Percentiles rank a stretch among this genome's conserved stretches.
Conservation (phyloP, 2,113 vertebrate genomes). For the Galbula dea region DNA sequence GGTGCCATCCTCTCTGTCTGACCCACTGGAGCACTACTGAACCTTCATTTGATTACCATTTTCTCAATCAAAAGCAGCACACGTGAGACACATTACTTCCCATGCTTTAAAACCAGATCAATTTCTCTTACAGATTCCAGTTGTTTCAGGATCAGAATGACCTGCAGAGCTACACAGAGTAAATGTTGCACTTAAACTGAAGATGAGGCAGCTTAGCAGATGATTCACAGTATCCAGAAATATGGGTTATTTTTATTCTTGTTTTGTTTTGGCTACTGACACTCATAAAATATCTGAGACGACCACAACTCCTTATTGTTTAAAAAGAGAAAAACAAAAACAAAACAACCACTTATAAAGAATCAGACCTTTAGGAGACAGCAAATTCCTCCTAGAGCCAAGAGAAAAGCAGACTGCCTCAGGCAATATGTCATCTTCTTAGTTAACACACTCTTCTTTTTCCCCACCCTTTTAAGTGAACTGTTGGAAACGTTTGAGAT, state of each 20-base stretch:
- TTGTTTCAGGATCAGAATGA: slow-evolving; percentile 42
- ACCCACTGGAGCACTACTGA: not conserved
- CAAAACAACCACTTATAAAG: not conserved
- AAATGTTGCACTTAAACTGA: slow-evolving; percentile 12
- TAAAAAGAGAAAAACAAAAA: not conserved
- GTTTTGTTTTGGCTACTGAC: slow-evolving; percentile 32
- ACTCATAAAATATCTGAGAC: slow-evolving; percentile 4
- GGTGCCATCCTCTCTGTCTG: not conserved
- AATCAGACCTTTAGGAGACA: slow-evolving; percentile 31
- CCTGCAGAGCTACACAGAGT: slow-evolving; percentile 48
- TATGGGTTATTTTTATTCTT: not conserved
- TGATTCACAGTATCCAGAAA: slow-evolving; percentile 31
- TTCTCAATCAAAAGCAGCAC: slow-evolving; percentile 33
- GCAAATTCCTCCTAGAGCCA: slow-evolving; percentile 20
- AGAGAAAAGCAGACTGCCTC: slow-evolving; percentile 31
- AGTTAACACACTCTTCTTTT: slow-evolving; percentile 50
- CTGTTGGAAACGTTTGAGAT: slow-evolving; percentile 51
- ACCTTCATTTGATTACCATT: not conserved
- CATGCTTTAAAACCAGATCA: slow-evolving; percentile 2
- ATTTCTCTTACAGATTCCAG: slow-evolving; percentile 60
- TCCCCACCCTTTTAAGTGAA: slow-evolving; percentile 48
- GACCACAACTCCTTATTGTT: not conserved
- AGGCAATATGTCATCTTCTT: slow-evolving; percentile 51
- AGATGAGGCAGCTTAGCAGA: slow-evolving; percentile 27
- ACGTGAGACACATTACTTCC: not conserved